Evolutionary conservation across 2,797 vertebrate genomes (phyloP), one percentile per base, ranked within the genome.

Genomic region (Pteropus rufus): DNA sequence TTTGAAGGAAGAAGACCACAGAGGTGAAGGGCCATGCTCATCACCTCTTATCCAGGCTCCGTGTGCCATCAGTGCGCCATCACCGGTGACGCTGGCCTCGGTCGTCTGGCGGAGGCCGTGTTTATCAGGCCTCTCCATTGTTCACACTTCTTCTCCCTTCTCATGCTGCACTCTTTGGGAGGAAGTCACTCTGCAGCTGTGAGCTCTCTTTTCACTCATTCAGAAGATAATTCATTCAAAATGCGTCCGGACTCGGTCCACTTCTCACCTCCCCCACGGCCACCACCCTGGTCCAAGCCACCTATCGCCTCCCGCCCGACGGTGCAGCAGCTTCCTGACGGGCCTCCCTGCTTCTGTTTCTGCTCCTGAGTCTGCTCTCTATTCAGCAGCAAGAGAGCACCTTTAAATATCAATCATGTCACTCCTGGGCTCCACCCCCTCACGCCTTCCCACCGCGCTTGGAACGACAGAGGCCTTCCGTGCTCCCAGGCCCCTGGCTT

Each of bases 1-100:
- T 29, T 67, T 39, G 29, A 19, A 60, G 34, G 65, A 26, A 56
- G 52, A 60, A 67, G 79, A 23, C 29, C 8, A 0, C 10, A 15
- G 70, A 82, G 46, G 34, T 10, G 9, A 39, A 11, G 70, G 34
- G 31, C 7, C 1, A 0, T 26, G 10, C 11, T 62, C 39, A 2
- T n/a, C 46, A 29, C 14, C 0, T 29, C 21, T 1, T 26, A 3
- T 12, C 3, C 3, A 49, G 62, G 52, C 41, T 16, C 8, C 14
- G 0, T 5, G 1, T 5, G 1, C 65, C 19, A 0, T 34, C 34
- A 10, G 0, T 14, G 2, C 19, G 70, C 24, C 75, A 3, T 23
- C 16, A 23, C 12, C 1, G 5, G 2, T n/a, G 62, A n/a, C 3
- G 1, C 6, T 92, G 81, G 31, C 49, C 91, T 31, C 31, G 36